Evolutionary conservation across 2,888 invertebrate genomes (phyloP).

Genomic region (Acanthacorydalis orientalis): DNA sequence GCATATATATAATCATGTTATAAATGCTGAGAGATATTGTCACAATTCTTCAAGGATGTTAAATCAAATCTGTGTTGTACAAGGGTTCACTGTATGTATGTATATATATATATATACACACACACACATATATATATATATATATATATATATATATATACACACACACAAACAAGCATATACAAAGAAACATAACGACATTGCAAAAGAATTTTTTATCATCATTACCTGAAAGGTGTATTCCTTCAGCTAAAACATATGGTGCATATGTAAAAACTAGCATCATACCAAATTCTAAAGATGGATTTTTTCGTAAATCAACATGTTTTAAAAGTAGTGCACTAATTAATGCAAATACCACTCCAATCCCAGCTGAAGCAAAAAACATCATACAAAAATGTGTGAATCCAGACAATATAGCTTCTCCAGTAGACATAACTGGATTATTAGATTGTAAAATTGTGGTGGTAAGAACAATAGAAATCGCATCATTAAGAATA

Average conservation of each 20-base stretch:
- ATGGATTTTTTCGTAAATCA: conserved; percentile 92
- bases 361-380: conserved; percentile 93
- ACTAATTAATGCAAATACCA: conserved; percentile 83
- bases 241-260: conserved; percentile 93
- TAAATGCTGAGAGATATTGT: too few relatives aligned
- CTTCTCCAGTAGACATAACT: conserved; percentile 57
- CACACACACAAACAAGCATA: neutral
- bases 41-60: too few relatives aligned
- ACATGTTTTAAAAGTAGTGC: conserved; percentile 87
- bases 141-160: neutral
- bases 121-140: too few relatives aligned
- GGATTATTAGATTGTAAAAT: conserved; percentile 55
- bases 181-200: too few relatives aligned
- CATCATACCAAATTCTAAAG: conserved; percentile 97
- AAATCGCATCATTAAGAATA: conserved; percentile 94
- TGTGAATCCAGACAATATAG: conserved; percentile 73
- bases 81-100: too few relatives aligned
- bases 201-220: too few relatives aligned
- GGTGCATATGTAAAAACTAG: conserved; percentile 96
- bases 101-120: too few relatives aligned
- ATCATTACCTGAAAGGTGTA: conserved; percentile 71
- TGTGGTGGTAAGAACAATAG: conserved; percentile 91
- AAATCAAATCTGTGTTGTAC: too few relatives aligned
- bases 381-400: conserved; percentile 95
- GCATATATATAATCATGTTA: too few relatives aligned